Base-by-base conservation (phyloP, 1,140 invertebrate species). In the Caenorhabditis briggsae region DNA sequence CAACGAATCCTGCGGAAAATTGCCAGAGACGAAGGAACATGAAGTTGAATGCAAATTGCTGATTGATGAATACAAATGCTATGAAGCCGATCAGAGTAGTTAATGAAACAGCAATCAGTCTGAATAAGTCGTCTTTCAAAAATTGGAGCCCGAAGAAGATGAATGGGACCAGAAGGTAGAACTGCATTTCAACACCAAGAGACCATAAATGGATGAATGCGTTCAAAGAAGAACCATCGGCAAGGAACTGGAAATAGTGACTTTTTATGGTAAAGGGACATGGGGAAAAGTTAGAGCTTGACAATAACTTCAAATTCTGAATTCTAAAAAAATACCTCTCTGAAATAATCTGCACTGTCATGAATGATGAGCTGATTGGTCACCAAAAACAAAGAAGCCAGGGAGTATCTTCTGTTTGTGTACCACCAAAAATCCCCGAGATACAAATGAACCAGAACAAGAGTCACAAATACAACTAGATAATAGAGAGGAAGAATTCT, bases 161-260 rank as follows among this genome's bases (percentile, higher is more conserved):
- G 64, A 85, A 85, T 25, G 84, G 84, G 33, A 74, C 84, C 11
- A 85, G 50, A 53, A 85, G 84, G n/a, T 85, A 85, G 43, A 85
- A 85, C 33, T 85, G 84, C 33, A 85, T 74, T 74, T 85, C 84
- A 18, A 85, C 84, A n/a, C 61, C 84, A 18, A 85, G 50, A 2
- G 84, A 85, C 84, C 84, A 85, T n/a, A 78, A 41, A 58, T 85
- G 84, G 33, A 85, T 64, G 84, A 74, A 85, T 18, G 55, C 41
- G 16, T 85, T 65, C 23, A 70, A 46, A 23, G 53, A 61, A 14
- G 46, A 20, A 12, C 48, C 61, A 14, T 64, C 53, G n/a, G 84
- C 25, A 1, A 70, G 84, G 33, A 85, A 85, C 84, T 85, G 83
- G 53, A 74, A 70, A 23, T 78, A 12, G 0, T 33, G 3, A 33